Evolutionary conservation across 2,113 vertebrate species (phyloP).

Genomic region (Oreotrochilus melanogaster): DNA sequence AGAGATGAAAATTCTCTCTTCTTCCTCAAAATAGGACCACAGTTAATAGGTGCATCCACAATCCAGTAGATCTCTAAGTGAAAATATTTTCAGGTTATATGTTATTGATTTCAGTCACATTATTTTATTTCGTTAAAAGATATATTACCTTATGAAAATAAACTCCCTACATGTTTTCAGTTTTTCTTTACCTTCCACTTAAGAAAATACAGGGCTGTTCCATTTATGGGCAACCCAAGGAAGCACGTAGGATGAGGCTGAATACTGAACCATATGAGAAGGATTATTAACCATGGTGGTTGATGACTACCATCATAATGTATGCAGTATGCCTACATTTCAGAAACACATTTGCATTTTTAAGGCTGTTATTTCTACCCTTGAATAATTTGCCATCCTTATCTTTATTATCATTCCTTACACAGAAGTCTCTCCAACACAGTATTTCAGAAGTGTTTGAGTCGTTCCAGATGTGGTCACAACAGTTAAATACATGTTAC

Average conservation of each 20-base stretch:
- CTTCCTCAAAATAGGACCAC: background rate
- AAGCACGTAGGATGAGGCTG: background rate
- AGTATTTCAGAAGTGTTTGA: background rate
- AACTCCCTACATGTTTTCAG: background rate
- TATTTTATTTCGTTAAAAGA: background rate
- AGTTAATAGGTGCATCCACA: background rate
- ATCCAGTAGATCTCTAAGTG: background rate
- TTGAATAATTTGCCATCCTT: background rate
- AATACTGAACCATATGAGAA: background rate
- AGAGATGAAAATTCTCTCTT: background rate
- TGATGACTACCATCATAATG: background rate
- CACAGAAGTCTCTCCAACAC: background rate
- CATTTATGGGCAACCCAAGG: background rate
- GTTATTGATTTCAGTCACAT: background rate
- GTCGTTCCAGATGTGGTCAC: background rate
- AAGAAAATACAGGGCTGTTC: background rate
- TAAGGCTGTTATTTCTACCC: background rate
- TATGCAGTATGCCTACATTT: background rate
- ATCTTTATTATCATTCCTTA: background rate
- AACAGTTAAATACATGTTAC: background rate
- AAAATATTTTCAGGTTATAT: background rate
- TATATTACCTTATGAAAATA: background rate
- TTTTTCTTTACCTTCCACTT: background rate
- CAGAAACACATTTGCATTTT: background rate
- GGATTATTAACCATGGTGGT: background rate